A percentile compares a stretch with the other conserved stretches of the same genome.
Evolutionary conservation across 2,797 vertebrate species (phyloP).

Genomic region (Ptychobarbus kaznakovi): DNA sequence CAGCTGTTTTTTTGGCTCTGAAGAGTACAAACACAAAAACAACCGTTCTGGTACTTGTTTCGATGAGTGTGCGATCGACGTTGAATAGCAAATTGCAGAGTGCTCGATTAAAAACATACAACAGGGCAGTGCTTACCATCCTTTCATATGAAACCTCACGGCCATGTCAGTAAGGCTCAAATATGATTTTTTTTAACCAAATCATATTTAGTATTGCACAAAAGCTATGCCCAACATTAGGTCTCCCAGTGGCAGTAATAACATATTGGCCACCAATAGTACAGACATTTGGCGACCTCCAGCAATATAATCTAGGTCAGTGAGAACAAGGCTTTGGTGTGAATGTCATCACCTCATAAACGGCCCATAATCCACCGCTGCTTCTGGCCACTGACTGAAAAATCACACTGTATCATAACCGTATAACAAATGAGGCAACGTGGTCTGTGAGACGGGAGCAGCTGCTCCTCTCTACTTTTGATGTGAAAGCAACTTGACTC

Average conservation of each 20-base stretch:
- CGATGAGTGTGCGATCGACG: background rate
- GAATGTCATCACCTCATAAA: slow-evolving; percentile 30
- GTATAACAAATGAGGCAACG: slow-evolving; percentile 18
- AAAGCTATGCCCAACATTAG: background rate
- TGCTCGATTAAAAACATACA: background rate
- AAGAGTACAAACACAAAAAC: slow-evolving; percentile 33
- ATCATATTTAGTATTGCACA: background rate
- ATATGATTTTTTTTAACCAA: background rate
- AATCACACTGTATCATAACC: slow-evolving; percentile 5
- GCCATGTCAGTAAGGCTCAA: background rate
- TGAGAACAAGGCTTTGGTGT: slow-evolving; percentile 13
- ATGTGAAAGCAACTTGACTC: slow-evolving; percentile 26
- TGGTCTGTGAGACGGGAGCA: background rate
- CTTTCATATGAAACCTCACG: background rate
- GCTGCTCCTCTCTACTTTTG: slow-evolving; percentile 25
- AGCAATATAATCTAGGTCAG: background rate
- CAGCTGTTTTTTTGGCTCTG: background rate
- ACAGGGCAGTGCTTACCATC: background rate
- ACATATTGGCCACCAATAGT: background rate
- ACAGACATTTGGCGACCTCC: slow-evolving; percentile 1
- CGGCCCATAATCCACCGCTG: background rate
- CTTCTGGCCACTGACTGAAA: background rate
- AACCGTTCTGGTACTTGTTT: slow-evolving; percentile 22
- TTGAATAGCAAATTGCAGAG: background rate
- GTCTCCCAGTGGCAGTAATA: background rate